Evolutionary conservation across 2,113 vertebrate species (phyloP).

Genomic region (Sitta europaea): DNA sequence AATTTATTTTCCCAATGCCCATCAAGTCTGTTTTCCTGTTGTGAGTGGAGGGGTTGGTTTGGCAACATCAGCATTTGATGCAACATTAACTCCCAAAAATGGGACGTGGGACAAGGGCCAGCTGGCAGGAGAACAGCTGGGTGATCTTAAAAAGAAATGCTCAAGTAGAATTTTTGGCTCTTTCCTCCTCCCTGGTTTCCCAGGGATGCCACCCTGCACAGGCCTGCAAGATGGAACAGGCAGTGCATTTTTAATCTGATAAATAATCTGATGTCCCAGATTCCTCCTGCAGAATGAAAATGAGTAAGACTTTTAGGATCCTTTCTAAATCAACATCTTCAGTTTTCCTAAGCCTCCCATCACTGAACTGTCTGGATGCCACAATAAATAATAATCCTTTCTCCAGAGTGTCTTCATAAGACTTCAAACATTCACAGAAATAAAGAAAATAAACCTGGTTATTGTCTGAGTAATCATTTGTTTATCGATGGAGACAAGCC

Average conservation of each 20-base stretch:
- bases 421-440: conserved; percentile 35
- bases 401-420: conserved; percentile 25
- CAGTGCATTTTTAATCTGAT: background rate
- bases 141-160: background rate
- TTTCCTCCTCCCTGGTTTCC: background rate
- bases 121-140: background rate
- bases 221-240: background rate
- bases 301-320: background rate
- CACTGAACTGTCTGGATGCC: background rate
- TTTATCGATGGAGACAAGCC: conserved; percentile 58
- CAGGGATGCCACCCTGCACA: background rate
- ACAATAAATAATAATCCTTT: conserved; percentile 46
- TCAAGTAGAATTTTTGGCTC: background rate
- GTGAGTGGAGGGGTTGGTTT: background rate
- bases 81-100: background rate
- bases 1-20: background rate
- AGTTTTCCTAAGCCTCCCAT: background rate
- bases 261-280: conserved; percentile 2
- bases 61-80: background rate
- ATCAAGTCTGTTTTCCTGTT: background rate
- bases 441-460: conserved; percentile 59
- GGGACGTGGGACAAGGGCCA: background rate
- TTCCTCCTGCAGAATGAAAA: conserved; percentile 1
- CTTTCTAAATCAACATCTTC: conserved; percentile 11
- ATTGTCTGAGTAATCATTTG: conserved; percentile 55